Evolutionary conservation across 1,140 invertebrate species (phyloP), one percentile per base, ranked within the genome.

Genomic region (Tenebrio molitor): DNA sequence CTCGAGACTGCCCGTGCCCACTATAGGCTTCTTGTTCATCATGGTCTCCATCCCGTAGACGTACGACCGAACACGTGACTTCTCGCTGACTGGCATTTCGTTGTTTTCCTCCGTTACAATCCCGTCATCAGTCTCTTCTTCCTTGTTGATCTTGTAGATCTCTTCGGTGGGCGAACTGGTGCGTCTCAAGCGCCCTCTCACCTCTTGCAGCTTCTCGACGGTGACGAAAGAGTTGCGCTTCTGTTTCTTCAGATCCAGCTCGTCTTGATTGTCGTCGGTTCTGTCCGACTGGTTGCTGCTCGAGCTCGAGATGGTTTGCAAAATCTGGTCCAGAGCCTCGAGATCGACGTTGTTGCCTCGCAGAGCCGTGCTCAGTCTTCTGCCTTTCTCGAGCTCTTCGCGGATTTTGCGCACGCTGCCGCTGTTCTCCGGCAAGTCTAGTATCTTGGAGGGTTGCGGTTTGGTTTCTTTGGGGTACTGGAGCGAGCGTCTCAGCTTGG

Each of bases 401-500:
- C 84, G 83, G 16, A 87, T 84, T 63, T 83, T 85, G 0, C 85
- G 82, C 1, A 87, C 86, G 44, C 82, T 87, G 4, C 85, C 86
- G 0, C 79, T 83, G 62, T 80, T 85, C 53, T 83, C 81, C 0
- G 86, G 86, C 21, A 89, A 77, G 77, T 90, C 88, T 34, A 86
- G 77, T 83, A 86, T 67, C 82, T 83, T 75, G 77, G 83, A 53
- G 81, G 64, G 29, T 21, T 65, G 29, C 10, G 64, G 16, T 68
- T 74, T 78, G 21, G 67, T 74, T 67, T 80, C 73, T 44, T 85
- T 87, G 0, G 88, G 86, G 77, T 89, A 88, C 78, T 91, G 88
- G 41, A 92, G 84, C 7, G 90, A 91, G 62, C 87, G 80, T 33
- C 88, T 84, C 15, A 87, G 80, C 76, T 87, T 88, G 12, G 86